Base-by-base conservation (phyloP, 2,113 vertebrate species). In the Nannobrachium achirus region DNA sequence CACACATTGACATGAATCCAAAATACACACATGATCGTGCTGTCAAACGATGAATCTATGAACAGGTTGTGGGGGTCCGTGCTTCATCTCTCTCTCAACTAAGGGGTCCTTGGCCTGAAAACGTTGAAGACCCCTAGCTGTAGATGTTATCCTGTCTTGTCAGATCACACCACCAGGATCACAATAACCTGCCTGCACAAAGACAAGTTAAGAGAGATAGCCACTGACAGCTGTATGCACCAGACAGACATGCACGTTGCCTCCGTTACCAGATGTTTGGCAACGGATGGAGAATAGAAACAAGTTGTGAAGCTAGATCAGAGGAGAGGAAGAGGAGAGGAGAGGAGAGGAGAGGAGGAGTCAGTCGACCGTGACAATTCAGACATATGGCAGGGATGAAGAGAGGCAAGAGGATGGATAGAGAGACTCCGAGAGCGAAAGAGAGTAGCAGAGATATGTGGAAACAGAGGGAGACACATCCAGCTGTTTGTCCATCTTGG, bases 401-500 rank as follows among this genome's bases (percentile, higher is more conserved):
- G 67, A 79, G 78, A 57, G 56, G 15, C 14, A 8, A 15, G 33
- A 13, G 13, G 33, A n/a, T 14, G n/a, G 56, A 38, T 13, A n/a
- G 18, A 16, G 57, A 59, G 15, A 53, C 66, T 14, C 5, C 70
- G 13, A 39, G 78, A 73, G 64, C 16, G 1, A 59, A 65, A 63
- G 52, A 75, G 76, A 77, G 75, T 66, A 69, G 79, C 38, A 69
- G 73, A 75, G 77, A 78, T 63, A 66, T 7, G 68, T 57, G 76
- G 69, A 60, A 72, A 79, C 74, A 75, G 78, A 80, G 85, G 79
- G 73, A 76, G 85, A 73, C 51, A 75, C 15, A 5, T 93, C 88
- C 92, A 92, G 90, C 92, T 92, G 91, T 91, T 91, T 78, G 80
- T 79, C 88, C 82, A 71, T 88, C 89, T 86, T 72, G 53, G 80